Base-by-base conservation (phyloP, 2,888 invertebrate genomes). In the Hololepta plana region DNA sequence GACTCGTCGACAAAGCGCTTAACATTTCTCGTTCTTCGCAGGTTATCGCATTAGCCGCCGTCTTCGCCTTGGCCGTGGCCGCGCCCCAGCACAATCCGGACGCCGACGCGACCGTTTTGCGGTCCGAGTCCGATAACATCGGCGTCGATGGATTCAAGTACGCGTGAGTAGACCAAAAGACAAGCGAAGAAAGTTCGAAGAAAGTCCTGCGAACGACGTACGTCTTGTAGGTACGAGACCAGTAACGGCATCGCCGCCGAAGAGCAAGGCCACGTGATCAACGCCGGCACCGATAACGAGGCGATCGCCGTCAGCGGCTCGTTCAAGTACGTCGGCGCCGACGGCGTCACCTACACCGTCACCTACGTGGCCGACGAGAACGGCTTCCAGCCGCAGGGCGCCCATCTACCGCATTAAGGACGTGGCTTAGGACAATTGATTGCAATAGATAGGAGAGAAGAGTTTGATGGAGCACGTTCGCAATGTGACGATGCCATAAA, bases 281-380 rank as follows among this genome's bases (percentile, higher is more conserved):
- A 72, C 46, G 59, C 62, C 2, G 67, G 72, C 9, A 64, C 64
- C 2, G 68, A 72, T 15, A 63, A 70, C 29, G 64, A 68, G 41
- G 60, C 67, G 12, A 59, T 72, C 12, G 57, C 60, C 6, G 62
- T 72, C n/a, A 59, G 58, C 15, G 72, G 72, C 20, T 59, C 63
- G 10, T 64, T 65, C 44, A 60, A 65, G 1, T 73, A 65, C 56
- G 49, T 59, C 6, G 67, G 61, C 4, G 59, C 62, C 8, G 67
- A 72, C 36, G 71, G 72, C 2, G 60, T 61, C 34, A 56, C 62
- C 23, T 72, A 69, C 41, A 60, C 63, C 4, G 65, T 74, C 29
- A 64, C 56, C 21, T 67, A 61, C 46, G 55, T 62, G 9, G 66
- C 66, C 30, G 67, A 68, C 35, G 66, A 68, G 34, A 65, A 66